Conservation (phyloP, 2,113 vertebrate species). For the Panurus biarmicus region DNA sequence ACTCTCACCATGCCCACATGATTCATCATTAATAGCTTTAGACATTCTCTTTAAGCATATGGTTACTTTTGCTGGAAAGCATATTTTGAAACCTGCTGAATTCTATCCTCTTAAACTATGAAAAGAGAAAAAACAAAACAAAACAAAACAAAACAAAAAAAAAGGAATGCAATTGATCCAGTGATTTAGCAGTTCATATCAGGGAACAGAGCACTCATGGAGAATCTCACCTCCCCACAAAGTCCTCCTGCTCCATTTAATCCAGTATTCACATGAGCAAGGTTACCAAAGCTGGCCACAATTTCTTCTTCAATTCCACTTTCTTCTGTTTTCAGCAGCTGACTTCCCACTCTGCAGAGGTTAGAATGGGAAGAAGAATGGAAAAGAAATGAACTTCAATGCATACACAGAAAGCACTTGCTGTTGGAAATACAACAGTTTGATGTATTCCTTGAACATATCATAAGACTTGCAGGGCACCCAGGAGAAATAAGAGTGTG, state of each 20-base stretch:
- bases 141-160: background rate
- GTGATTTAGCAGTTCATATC: background rate
- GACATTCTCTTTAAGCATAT: slow-evolving; percentile 37
- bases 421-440: background rate
- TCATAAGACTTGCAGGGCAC: background rate
- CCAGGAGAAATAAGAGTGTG: background rate
- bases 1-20: slow-evolving; percentile 50
- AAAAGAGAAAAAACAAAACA: background rate
- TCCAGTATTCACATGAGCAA: slow-evolving; percentile 46
- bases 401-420: background rate
- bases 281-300: slow-evolving; percentile 43
- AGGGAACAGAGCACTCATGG: background rate
- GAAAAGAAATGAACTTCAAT: background rate
- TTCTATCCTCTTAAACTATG: background rate
- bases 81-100: slow-evolving; percentile 15
- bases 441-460: background rate
- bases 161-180: background rate
- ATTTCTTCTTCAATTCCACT: slow-evolving; percentile 66
- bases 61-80: slow-evolving; percentile 32
- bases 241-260: slow-evolving; percentile 4
- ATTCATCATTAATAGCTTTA: slow-evolving; percentile 48
- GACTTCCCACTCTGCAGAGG: slow-evolving; percentile 56
- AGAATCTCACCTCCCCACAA: slow-evolving; percentile 73
- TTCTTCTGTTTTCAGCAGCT: slow-evolving; percentile 42
- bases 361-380: background rate